Evolutionary conservation across 2,797 vertebrate genomes (phyloP).

Genomic region (Coccyzus lansbergi): DNA sequence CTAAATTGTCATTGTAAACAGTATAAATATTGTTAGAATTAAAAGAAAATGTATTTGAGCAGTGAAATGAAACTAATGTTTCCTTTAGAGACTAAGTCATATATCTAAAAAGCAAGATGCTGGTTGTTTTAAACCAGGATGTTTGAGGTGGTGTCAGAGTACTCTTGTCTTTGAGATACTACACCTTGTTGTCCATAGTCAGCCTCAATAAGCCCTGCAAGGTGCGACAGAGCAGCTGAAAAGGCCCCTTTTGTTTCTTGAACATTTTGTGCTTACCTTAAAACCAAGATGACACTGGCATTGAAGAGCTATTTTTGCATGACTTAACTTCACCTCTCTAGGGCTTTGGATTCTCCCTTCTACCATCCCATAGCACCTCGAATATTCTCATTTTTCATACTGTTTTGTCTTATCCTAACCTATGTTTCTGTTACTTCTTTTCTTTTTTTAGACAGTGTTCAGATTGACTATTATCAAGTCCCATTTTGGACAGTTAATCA

Average conservation of each 20-base stretch:
- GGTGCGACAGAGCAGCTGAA: neutral
- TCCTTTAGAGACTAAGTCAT: neutral
- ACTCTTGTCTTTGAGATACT: neutral
- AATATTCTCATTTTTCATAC: neutral
- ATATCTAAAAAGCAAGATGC: neutral
- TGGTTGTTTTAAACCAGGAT: neutral
- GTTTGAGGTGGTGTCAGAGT: neutral
- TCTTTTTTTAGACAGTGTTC: neutral
- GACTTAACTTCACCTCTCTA: neutral
- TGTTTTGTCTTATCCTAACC: neutral
- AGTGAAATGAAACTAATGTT: neutral
- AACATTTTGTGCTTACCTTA: neutral
- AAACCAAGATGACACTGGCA: neutral
- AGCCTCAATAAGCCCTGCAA: neutral
- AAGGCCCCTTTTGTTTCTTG: neutral
- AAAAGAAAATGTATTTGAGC: neutral
- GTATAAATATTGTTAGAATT: neutral
- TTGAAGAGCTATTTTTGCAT: neutral
- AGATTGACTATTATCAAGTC: neutral
- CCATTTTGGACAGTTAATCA: neutral
- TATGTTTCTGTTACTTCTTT: neutral
- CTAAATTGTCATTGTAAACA: neutral
- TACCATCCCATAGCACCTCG: neutral
- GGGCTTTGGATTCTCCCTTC: neutral
- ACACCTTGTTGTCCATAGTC: neutral